Percentiles rank a stretch among this genome's conserved stretches.
phyloP scores from a whole-genome alignment of 2,888 invertebrate species.

The Cerastoderma edule region DNA sequence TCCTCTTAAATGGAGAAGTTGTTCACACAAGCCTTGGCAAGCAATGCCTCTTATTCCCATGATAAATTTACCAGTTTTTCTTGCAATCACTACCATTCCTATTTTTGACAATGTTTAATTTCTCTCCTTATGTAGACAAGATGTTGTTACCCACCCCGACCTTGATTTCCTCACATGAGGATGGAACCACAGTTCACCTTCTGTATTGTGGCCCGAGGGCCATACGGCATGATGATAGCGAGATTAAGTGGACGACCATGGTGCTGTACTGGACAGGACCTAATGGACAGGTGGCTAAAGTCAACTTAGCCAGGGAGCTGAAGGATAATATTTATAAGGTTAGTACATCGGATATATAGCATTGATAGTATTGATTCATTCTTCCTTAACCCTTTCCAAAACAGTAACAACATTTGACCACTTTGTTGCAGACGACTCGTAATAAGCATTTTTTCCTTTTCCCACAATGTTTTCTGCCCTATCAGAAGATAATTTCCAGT shows the following conservation, averaged over 20 bases:
- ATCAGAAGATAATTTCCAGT: background rate
- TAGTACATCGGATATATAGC: too few relatives aligned
- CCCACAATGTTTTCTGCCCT: background rate
- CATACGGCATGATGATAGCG: too few relatives aligned
- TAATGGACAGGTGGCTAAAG: slow-evolving; percentile 49
- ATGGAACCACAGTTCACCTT: slow-evolving; percentile 55
- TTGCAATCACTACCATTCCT: too few relatives aligned
- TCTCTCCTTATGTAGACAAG: slow-evolving; percentile 28
- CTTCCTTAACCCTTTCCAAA: too few relatives aligned
- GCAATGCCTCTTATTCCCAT: too few relatives aligned
- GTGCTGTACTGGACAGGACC: slow-evolving; percentile 51
- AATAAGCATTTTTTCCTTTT: background rate
- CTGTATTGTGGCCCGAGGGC: slow-evolving; percentile 31
- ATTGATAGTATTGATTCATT: too few relatives aligned
- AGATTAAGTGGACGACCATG: slow-evolving; percentile 3
- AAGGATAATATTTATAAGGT: slow-evolving; percentile 43
- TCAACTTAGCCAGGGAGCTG: slow-evolving; percentile 38
- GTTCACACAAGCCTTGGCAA: too few relatives aligned
- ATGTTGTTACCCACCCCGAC: slow-evolving; percentile 42
- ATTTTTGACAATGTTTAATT: too few relatives aligned
- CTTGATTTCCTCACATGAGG: slow-evolving; percentile 43
- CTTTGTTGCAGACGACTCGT: background rate
- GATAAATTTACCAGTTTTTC: too few relatives aligned
- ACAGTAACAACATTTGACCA: too few relatives aligned
- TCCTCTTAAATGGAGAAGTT: too few relatives aligned